Evolutionary conservation across 2,113 vertebrate genomes (phyloP).

Genomic region (Leptodactylus fuscus): DNA sequence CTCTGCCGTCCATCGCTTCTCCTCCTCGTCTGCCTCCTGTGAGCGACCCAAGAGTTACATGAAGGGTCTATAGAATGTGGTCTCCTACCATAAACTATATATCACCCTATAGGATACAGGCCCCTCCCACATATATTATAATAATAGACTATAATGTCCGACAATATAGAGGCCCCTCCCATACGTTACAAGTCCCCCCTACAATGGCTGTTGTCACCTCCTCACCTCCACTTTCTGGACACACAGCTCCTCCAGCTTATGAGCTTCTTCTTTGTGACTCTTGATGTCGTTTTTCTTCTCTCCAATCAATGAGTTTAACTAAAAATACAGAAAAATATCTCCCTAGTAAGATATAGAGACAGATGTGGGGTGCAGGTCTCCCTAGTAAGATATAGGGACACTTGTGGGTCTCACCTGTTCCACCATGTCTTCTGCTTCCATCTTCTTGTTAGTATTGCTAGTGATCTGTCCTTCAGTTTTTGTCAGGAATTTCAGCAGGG

Average conservation of each 20-base stretch:
- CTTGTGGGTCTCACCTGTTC: constrained; percentile 71
- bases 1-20: constrained; percentile 72
- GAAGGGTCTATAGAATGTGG: neutral
- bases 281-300: constrained; percentile 72
- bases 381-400: neutral
- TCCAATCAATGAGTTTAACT: constrained; percentile 74
- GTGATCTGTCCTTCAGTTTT: constrained; percentile 75
- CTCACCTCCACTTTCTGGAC: constrained; percentile 76
- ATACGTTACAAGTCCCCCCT: neutral
- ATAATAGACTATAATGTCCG: too few species aligned
- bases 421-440: constrained; percentile 72
- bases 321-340: constrained; percentile 17
- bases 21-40: constrained; percentile 76
- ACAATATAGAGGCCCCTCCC: neutral
- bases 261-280: constrained; percentile 74
- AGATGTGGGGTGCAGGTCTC: neutral
- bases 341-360: too few species aligned
- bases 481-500: constrained; percentile 74
- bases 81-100: too few species aligned
- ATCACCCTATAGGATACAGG: too few species aligned
- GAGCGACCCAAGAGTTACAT: neutral
- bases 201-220: neutral
- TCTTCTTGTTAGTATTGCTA: constrained; percentile 71
- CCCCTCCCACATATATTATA: neutral
- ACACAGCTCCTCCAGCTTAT: constrained; percentile 76